Evolutionary conservation across 1,140 invertebrate genomes (phyloP), one percentile per base, ranked within the genome.

Genomic region (Drosophila pallidifrons): DNA sequence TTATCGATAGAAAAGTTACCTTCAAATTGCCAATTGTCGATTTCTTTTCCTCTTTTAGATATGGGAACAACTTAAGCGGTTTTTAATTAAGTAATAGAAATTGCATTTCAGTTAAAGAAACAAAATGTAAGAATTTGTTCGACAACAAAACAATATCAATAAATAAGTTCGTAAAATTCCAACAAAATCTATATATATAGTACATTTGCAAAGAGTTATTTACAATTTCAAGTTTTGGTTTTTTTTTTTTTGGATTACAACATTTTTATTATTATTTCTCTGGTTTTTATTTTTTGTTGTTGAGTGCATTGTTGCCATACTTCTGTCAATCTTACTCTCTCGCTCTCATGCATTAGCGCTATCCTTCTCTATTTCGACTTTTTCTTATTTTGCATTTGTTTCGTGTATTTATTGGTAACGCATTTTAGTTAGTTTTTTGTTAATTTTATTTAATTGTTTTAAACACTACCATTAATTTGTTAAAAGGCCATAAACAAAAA

Each of bases 381-480:
- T 60, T 52, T 11, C 38, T 10, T 5, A 55, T 13, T 8, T 64
- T 65, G 5, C 3, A 49, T 7, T 64, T 3, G 15, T 47, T 71
- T 54, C 20, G 35, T 38, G 35, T 38, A 10, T 32, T 32, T 38
- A 35, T 55, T 57, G 51, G 51, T 60, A 38, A 66, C 52, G 28
- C 60, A 52, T 73, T 75, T 25, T 47, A 57, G 45, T 75, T 61
- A 11, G 32, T 63, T 51, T 63, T 28, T 73, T 60, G 66, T 73
- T 67, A 60, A 72, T 77, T 77, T 72, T 77, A 73, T 77, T 77
- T 57, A 73, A 66, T 77, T 73, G 60, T 77, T 77, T 73, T 73
- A 66, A 73, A 77, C 68, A 77, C 69, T 77, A 77, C 75, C 73
- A 73, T 73, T 77, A 77, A 77, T 73, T 77, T 64, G 60, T 77